A percentile compares a stretch with the other conserved stretches of the same genome.
These are phyloP conservation scores for Scophthalmus maximus DNA, from an alignment of 2,113 vertebrate genomes.

Conservation along the genomic window DNA sequence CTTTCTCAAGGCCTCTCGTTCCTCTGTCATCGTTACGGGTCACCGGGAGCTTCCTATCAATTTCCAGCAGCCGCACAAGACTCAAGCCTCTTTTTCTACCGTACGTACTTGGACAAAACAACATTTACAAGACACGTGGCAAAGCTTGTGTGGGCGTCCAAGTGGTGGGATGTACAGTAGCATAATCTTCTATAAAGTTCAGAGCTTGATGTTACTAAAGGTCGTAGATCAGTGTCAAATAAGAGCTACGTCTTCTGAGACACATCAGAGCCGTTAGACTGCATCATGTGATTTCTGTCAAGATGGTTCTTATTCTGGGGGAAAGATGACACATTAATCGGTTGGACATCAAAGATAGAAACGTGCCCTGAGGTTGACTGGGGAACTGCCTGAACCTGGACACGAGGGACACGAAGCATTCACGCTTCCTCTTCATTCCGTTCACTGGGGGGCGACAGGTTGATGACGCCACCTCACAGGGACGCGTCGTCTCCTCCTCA, in stretches of 20 bases:
- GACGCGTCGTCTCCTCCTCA: no score
- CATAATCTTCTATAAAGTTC: neutral
- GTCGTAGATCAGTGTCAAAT: neutral
- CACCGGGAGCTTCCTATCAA: slow-evolving; percentile 14
- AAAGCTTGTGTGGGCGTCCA: no score
- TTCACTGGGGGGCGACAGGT: no score
- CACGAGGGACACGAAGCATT: neutral
- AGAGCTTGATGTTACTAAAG: neutral
- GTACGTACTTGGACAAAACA: neutral
- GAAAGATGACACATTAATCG: neutral
- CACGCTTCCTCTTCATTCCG: slow-evolving; percentile 7
- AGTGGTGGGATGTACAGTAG: neutral
- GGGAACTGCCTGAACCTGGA: neutral
- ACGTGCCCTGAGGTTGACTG: neutral
- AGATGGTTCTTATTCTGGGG: no score
- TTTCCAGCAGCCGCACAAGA: neutral
- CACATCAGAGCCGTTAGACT: neutral
- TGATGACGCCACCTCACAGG: no score
- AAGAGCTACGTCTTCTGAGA: neutral
- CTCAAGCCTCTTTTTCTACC: neutral
- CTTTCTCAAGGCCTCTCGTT: slow-evolving; percentile 58
- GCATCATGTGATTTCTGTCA: slow-evolving; percentile 2
- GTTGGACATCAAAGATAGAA: neutral
- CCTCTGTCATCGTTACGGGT: slow-evolving; percentile 24
- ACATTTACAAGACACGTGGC: neutral